Conservation (phyloP, 2,113 vertebrate genomes). For the Corydoras maculifer region DNA sequence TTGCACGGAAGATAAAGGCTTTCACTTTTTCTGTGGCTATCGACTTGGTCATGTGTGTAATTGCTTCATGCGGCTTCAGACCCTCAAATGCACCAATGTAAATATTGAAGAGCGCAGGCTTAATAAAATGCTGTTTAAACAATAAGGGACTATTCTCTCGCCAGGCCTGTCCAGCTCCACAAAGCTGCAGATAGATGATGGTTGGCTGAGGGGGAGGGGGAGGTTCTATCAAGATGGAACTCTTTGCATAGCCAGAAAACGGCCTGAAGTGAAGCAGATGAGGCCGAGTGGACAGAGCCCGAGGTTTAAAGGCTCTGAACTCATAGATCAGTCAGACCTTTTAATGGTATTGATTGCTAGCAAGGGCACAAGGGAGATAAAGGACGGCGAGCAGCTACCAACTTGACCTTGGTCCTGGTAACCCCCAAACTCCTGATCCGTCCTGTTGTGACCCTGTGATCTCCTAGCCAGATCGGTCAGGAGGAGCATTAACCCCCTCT, state of each 20-base stretch:
- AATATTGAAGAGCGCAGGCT: constrained; percentile 69
- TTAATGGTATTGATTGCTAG: constrained; percentile 83
- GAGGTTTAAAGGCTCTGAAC: constrained; percentile 6
- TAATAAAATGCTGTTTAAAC: constrained; percentile 74
- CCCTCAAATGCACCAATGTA: constrained; percentile 67
- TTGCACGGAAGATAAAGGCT: constrained; percentile 61
- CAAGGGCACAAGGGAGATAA: constrained; percentile 78
- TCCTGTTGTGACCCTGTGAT: constrained; percentile 49
- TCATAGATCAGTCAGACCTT: constrained; percentile 70
- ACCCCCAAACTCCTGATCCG: constrained; percentile 52
- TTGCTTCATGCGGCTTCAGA: constrained; percentile 66
- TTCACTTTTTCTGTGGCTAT: constrained; percentile 60
- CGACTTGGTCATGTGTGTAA: constrained; percentile 66
- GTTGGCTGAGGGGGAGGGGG: not conserved
- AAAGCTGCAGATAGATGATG: not conserved
- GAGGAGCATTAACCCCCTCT: constrained; percentile 40
- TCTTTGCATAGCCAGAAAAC: constrained; percentile 3
- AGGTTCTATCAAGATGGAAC: constrained; percentile 28
- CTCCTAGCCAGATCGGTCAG: constrained; percentile 63
- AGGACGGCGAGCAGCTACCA: constrained; percentile 72
- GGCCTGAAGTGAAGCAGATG: constrained; percentile 15
- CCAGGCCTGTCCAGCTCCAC: constrained; percentile 50
- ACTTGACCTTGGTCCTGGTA: constrained; percentile 83
- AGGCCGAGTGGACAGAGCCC: constrained; percentile 6
- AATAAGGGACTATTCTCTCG: constrained; percentile 64